phyloP scores from a whole-genome alignment of 2,888 invertebrate genomes.

The Physocephala rufipes region DNA sequence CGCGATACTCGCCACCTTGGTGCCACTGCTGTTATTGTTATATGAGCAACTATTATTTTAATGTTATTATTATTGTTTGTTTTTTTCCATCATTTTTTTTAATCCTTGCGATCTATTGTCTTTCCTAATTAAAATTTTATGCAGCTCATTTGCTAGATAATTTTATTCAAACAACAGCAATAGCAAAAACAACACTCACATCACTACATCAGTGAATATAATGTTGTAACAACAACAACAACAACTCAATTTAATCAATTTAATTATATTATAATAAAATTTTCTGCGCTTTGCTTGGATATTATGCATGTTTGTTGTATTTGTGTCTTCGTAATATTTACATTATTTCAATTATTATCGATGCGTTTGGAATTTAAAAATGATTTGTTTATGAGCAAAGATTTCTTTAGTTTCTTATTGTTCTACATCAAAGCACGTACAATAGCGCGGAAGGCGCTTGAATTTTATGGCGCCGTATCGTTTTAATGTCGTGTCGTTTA shows the following conservation, averaged over 20 bases:
- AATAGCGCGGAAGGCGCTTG: too few relatives aligned
- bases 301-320: background rate
- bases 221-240: background rate
- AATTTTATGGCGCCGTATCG: too few relatives aligned
- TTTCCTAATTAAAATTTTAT: constrained; percentile 8
- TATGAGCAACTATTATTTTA: too few relatives aligned
- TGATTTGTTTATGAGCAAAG: background rate
- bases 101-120: too few relatives aligned
- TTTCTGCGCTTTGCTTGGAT: background rate
- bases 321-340: background rate
- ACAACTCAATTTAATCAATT: constrained; percentile 2
- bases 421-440: too few relatives aligned
- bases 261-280: constrained; percentile 5
- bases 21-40: too few relatives aligned
- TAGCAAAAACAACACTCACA: constrained; percentile 14
- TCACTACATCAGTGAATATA: background rate
- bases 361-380: constrained; percentile 10
- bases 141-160: constrained; percentile 2
- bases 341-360: background rate
- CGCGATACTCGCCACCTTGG: too few relatives aligned
- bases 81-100: too few relatives aligned
- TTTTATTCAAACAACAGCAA: constrained; percentile 11
- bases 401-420: too few relatives aligned
- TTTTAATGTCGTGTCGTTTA: too few relatives aligned
- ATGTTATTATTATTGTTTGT: too few relatives aligned